These are phyloP conservation scores for Oostethus manadensis DNA, from an alignment of 2,113 vertebrate species.

Conservation along the genomic window DNA sequence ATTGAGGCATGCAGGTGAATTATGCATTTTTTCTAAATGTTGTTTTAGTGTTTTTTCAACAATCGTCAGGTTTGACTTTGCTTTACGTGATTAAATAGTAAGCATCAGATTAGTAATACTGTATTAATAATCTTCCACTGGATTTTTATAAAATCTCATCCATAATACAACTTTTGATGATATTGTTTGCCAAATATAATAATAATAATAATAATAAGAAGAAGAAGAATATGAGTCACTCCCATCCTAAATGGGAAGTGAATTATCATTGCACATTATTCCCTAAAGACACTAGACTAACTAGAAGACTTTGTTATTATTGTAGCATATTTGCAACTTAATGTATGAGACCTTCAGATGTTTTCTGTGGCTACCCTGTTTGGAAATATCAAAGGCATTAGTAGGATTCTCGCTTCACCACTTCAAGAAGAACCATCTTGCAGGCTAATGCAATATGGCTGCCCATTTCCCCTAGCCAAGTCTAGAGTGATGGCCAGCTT, in stretches of 20 bases:
- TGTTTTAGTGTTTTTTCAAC: too few relatives aligned
- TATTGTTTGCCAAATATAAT: too few relatives aligned
- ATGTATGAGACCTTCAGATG: conserved; percentile 36
- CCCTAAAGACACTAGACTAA: neutral
- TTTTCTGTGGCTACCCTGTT: conserved; percentile 37
- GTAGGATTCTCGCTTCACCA: conserved; percentile 60
- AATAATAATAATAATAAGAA: too few relatives aligned
- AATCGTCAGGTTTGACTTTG: too few relatives aligned
- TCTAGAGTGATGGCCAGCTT: conserved; percentile 55
- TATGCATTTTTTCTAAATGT: too few relatives aligned
- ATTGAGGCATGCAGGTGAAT: neutral
- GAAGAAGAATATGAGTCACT: neutral
- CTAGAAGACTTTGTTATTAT: conserved; percentile 10
- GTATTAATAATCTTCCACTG: too few relatives aligned
- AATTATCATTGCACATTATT: neutral
- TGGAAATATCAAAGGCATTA: conserved; percentile 68
- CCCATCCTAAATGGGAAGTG: neutral
- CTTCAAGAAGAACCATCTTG: conserved; percentile 65
- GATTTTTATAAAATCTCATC: too few relatives aligned
- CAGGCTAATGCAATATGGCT: conserved; percentile 66
- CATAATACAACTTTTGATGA: too few relatives aligned
- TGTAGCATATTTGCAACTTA: conserved; percentile 18
- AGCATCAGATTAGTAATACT: too few relatives aligned
- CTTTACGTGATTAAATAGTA: too few relatives aligned
- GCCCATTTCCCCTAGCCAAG: conserved; percentile 60